These are phyloP conservation scores for Sarcophaga peregrina DNA, from an alignment of 1,140 invertebrate genomes.

Conservation along the genomic window DNA sequence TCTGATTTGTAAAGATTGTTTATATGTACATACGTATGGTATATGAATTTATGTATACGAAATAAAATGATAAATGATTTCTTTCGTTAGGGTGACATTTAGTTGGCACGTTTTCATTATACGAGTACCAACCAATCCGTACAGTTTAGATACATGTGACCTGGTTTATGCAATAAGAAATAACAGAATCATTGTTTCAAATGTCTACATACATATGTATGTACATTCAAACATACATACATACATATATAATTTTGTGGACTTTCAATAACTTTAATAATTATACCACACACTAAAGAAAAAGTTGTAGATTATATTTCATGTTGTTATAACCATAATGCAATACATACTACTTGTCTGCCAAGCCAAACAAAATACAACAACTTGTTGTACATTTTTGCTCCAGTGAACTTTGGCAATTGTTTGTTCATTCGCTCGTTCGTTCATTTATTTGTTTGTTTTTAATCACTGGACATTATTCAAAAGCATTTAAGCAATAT, in stretches of 20 bases:
- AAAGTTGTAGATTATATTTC: no score
- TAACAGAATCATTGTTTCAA: conserved; percentile 12
- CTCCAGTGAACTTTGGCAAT: conserved; percentile 24
- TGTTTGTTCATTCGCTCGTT: background rate
- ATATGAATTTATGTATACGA: background rate
- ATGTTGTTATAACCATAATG: background rate
- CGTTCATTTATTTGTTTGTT: background rate
- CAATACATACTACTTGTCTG: background rate
- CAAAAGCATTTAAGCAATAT: background rate
- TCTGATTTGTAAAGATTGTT: no score
- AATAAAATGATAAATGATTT: conserved; percentile 23
- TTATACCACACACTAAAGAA: background rate
- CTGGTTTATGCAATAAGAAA: background rate
- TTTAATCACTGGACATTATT: background rate
- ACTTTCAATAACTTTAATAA: background rate
- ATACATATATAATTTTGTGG: background rate
- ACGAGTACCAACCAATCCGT: no score
- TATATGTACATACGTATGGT: no score
- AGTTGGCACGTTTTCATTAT: conserved; percentile 21
- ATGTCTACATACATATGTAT: no score
- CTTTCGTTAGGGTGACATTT: background rate
- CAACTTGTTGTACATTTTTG: background rate
- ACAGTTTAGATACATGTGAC: background rate
- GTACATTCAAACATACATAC: no score
- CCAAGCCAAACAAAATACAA: no score